Percentiles rank a stretch among this genome's conserved stretches.
Conservation (phyloP, 2,113 vertebrate genomes). For the Macaca fascicularis region DNA sequence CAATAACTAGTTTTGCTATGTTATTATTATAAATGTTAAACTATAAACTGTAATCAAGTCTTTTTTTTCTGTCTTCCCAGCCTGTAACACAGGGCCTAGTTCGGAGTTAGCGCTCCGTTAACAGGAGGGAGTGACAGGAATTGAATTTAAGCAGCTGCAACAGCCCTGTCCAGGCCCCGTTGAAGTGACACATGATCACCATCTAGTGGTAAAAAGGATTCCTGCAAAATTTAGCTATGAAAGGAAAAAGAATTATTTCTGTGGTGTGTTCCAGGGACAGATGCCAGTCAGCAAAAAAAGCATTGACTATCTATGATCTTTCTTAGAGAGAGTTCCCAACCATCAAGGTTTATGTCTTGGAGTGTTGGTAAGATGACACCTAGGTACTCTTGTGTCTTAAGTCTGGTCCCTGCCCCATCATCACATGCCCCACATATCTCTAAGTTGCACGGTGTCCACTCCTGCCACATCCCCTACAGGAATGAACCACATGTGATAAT, state of each 20-base stretch:
- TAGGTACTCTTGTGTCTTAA: neutral
- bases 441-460: neutral
- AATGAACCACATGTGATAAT: neutral
- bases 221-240: neutral
- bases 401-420: neutral
- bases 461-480: neutral
- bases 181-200: neutral
- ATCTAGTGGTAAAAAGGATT: slow-evolving; percentile 44
- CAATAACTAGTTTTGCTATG: neutral
- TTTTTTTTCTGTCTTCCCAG: neutral
- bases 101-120: neutral
- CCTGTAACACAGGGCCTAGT: neutral
- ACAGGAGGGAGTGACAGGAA: neutral
- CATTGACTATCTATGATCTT: neutral
- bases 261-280: neutral
- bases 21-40: neutral
- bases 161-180: neutral
- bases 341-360: neutral
- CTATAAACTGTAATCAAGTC: neutral
- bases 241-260: neutral
- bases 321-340: neutral
- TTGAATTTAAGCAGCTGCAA: neutral
- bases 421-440: neutral
- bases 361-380: neutral
- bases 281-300: neutral